These are phyloP conservation scores for Ictalurus furcatus DNA, from an alignment of 2,113 vertebrate genomes.

Conservation along the genomic window DNA sequence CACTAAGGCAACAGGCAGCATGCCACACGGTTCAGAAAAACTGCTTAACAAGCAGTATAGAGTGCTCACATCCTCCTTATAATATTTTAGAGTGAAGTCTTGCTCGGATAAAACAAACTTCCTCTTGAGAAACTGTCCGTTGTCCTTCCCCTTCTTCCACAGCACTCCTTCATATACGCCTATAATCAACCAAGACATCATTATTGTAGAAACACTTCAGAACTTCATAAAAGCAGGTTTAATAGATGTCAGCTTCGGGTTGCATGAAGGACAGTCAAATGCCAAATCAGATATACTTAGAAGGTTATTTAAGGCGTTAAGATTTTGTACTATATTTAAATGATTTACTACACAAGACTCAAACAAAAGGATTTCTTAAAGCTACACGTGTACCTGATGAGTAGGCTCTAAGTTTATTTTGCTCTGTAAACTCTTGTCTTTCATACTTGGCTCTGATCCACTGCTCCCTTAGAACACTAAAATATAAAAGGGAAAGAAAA, in stretches of 20 bases:
- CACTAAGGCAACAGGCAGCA: neutral
- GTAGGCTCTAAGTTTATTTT: slow-evolving; percentile 68
- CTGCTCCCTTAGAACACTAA: slow-evolving; percentile 85
- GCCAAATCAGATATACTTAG: neutral
- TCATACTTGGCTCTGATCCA: slow-evolving; percentile 95
- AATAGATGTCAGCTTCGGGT: neutral
- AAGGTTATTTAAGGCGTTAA: neutral
- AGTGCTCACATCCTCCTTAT: slow-evolving; percentile 72
- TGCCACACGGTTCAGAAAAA: neutral
- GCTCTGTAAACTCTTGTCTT: slow-evolving; percentile 81
- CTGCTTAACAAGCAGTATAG: slow-evolving; percentile 9
- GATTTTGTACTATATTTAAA: neutral
- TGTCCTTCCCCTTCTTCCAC: slow-evolving; percentile 78
- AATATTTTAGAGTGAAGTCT: slow-evolving; percentile 74
- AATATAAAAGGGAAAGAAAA: neutral
- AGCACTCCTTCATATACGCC: slow-evolving; percentile 71
- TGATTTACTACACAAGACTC: neutral
- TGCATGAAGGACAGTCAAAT: neutral
- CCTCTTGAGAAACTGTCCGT: slow-evolving; percentile 71
- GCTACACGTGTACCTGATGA: slow-evolving; percentile 75
- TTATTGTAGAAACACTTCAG: neutral
- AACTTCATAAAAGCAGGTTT: neutral
- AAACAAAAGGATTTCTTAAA: neutral
- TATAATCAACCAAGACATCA: slow-evolving; percentile 45
- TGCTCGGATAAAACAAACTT: slow-evolving; percentile 74